Evolutionary conservation across 64 coral and sea anemone genomes (phyloP).

Genomic region (Montipora foliosa): DNA sequence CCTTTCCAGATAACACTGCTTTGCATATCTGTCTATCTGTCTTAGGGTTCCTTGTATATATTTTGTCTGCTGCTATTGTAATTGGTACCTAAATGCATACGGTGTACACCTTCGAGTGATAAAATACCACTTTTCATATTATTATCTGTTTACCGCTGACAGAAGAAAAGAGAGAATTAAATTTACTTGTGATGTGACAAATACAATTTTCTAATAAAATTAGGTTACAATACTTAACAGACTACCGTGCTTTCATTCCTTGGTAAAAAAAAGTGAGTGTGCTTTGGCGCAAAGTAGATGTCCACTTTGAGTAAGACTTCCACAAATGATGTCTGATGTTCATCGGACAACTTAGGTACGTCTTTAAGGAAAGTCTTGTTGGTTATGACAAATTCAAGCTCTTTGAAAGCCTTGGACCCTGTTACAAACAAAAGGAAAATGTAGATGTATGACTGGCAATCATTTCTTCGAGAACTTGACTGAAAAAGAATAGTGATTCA

Average conservation of each 20-base stretch:
- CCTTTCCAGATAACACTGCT: neutral
- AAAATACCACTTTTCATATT: neutral
- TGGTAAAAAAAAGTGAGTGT: conserved; percentile 61
- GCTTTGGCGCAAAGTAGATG: conserved; percentile 54
- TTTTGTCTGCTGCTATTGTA: neutral
- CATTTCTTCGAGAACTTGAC: too few relatives aligned
- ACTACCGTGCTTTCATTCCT: conserved; percentile 49
- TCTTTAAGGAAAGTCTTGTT: conserved; percentile 46
- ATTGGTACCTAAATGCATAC: neutral
- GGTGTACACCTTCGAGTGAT: neutral
- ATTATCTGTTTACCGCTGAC: neutral
- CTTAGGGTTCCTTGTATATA: neutral
- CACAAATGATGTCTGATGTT: conserved; percentile 32
- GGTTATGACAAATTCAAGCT: conserved; percentile 5
- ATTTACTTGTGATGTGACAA: neutral
- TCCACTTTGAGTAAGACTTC: conserved; percentile 58
- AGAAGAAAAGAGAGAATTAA: neutral
- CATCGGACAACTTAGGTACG: conserved; percentile 9
- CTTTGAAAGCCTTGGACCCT: conserved; percentile 50
- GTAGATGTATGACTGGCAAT: too few relatives aligned
- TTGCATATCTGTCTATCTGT: neutral
- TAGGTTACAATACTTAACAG: conserved; percentile 1
- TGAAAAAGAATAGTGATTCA: too few relatives aligned
- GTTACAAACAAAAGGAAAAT: neutral
- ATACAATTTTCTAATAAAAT: neutral